Conservation (phyloP, 2,113 vertebrate species). For the Riparia riparia region DNA sequence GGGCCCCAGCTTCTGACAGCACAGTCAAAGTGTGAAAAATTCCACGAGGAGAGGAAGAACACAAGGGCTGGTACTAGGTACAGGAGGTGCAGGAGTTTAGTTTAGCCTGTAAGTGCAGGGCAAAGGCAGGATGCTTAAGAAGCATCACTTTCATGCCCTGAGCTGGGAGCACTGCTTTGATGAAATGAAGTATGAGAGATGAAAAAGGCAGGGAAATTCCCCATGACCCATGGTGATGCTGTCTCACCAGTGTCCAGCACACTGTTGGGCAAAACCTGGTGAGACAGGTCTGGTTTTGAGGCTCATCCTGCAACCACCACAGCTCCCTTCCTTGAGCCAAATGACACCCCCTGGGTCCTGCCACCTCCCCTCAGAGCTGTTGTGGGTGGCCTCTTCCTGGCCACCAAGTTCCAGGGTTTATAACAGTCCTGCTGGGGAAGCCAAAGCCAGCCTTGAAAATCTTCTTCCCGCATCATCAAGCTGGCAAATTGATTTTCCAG, state of each 20-base stretch:
- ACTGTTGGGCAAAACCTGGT: neutral
- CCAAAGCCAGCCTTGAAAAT: neutral
- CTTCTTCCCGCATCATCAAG: neutral
- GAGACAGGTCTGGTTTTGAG: neutral
- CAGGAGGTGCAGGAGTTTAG: neutral
- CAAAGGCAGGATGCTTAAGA: neutral
- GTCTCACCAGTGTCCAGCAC: neutral
- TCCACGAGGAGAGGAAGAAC: neutral
- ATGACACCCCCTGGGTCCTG: neutral
- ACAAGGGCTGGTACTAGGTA: neutral
- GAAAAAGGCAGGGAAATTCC: neutral
- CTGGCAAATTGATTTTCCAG: conserved; percentile 63
- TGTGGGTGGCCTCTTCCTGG: neutral
- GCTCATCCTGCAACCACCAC: neutral
- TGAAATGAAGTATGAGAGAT: neutral
- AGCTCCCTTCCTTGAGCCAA: neutral
- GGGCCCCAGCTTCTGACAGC: neutral
- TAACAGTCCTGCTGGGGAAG: neutral
- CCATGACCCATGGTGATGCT: neutral
- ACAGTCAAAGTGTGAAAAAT: neutral
- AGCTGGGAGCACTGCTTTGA: neutral
- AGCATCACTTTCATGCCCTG: neutral
- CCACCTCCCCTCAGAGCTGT: neutral
- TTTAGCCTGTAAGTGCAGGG: neutral
- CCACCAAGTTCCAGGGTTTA: neutral